Percentiles rank a stretch among this genome's conserved stretches.
Conservation (phyloP, 2,888 invertebrate genomes). For the Melangyna quadrimaculata region DNA sequence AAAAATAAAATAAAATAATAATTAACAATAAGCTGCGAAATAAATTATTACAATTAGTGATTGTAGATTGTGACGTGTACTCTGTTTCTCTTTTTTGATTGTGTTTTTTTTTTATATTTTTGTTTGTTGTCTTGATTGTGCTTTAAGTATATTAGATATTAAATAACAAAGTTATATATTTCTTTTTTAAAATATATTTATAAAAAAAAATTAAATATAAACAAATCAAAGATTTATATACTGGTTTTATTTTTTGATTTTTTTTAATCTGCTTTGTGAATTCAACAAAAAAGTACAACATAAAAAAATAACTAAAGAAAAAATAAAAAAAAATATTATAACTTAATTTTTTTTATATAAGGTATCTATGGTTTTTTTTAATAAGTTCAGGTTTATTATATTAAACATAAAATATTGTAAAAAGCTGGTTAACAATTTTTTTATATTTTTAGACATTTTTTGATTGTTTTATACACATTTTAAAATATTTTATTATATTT, state of each 20-base stretch:
- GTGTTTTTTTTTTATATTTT: slow-evolving; percentile 12
- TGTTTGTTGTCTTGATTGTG: slow-evolving; percentile 69
- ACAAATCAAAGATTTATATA: slow-evolving; percentile 42
- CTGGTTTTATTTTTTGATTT: background rate
- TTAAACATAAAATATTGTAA: background rate
- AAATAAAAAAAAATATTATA: slow-evolving; percentile 34
- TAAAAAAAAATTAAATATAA: slow-evolving; percentile 33
- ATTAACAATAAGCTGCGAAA: slow-evolving; percentile 71
- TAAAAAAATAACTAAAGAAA: slow-evolving; percentile 51
- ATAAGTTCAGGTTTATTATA: background rate
- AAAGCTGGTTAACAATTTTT: slow-evolving; percentile 8
- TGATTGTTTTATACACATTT: slow-evolving; percentile 15
- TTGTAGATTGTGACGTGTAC: slow-evolving; percentile 71
- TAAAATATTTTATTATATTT: slow-evolving; percentile 75
- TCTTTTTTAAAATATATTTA: background rate
- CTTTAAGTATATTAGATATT: slow-evolving; percentile 71
- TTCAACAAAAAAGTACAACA: slow-evolving; percentile 23
- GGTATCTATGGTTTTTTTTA: background rate
- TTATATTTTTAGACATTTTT: background rate
- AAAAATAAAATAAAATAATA: slow-evolving; percentile 70
- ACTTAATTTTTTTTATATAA: background rate
- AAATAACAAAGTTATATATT: slow-evolving; percentile 63
- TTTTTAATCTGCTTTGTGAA: slow-evolving; percentile 16
- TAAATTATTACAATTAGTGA: slow-evolving; percentile 72
- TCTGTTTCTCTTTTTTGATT: slow-evolving; percentile 41